Evolutionary conservation across 2,888 invertebrate species (phyloP), one percentile per base, ranked within the genome.

Genomic region (Ophion slaviceki): DNA sequence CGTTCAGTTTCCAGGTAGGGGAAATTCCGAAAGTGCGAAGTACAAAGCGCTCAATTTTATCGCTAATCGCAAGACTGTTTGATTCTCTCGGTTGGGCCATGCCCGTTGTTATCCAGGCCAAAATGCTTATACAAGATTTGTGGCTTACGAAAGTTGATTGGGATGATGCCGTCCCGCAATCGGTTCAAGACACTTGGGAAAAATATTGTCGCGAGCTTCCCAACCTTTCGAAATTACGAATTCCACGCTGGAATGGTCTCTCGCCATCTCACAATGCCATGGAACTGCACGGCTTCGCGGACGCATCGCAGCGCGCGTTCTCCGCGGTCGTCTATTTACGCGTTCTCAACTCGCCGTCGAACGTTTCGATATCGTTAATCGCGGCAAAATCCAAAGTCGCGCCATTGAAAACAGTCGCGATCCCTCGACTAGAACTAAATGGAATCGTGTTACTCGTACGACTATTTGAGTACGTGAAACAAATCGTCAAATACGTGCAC

Each of bases 261-360:
- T 64, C 47, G 28, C 53, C 10, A 7, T 4, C 45, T 11, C 47
- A 59, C 61, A 11, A 28, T 10, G 20, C 47, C 5, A 66, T 32
- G n/a, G 82, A 85, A 47, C 28, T 82, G 4, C 85, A 85, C 68
- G 68, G 68, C 4, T 68, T 68, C 68, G 80, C 86, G 66, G 86
- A 83, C 62, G 77, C 86, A 14, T 83, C 86, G 28, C 76, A 79
- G 20, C 82, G 75, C 40, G 86, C 86, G 66, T 80, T 66, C 45
- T 67, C 76, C 2, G 86, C 86, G 2, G 80, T 76, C 40, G 40
- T 40, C 40, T 40, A 40, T 40, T 40, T 40, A 40, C 40, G 40
- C 7, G 7, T 40, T 40, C 40, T 40, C 40, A 6, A 40, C 40
- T 40, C 40, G 40, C 40, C 40, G 40, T 40, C 40, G 40, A 7